Evolutionary conservation across 1,140 invertebrate species (phyloP).

Genomic region (Macrobrachium nipponense): DNA sequence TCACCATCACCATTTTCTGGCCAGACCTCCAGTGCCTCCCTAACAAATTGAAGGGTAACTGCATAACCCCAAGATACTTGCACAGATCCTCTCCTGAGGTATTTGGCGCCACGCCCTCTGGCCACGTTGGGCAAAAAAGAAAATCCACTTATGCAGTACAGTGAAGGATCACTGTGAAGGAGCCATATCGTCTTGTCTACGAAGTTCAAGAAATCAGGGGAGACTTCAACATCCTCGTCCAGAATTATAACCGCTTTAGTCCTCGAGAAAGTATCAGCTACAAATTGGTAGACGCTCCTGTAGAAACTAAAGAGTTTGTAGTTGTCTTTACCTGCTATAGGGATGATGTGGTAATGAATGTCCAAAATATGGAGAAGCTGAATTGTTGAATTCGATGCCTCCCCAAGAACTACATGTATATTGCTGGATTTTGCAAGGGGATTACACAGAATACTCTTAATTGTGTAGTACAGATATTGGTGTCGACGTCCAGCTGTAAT

Average conservation of each 20-base stretch:
- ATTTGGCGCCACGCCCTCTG: conserved; percentile 15
- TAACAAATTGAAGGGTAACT: conserved; percentile 39
- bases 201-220: conserved; percentile 76
- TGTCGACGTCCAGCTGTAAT: conserved; percentile 44
- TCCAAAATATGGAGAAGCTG: conserved; percentile 35
- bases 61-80: conserved; percentile 61
- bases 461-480: conserved; percentile 54
- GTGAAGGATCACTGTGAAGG: conserved; percentile 72
- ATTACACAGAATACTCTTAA: conserved; percentile 35
- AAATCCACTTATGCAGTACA: conserved; percentile 64
- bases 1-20: not conserved
- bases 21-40: conserved; percentile 49
- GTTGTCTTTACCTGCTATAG: conserved; percentile 34
- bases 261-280: conserved; percentile 11
- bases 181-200: conserved; percentile 75
- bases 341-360: conserved; percentile 34
- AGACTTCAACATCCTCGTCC: conserved; percentile 78
- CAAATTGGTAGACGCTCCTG: conserved; percentile 31
- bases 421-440: conserved; percentile 34
- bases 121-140: conserved; percentile 1
- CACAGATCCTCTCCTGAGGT: conserved; percentile 33
- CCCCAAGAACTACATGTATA: conserved; percentile 40
- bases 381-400: conserved; percentile 30
- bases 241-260: conserved; percentile 72
- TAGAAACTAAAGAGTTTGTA: conserved; percentile 20